Percentiles rank a stretch among this genome's conserved stretches.
phyloP scores from a whole-genome alignment of 2,113 vertebrate species.

The Pachypanchax playfairii region DNA sequence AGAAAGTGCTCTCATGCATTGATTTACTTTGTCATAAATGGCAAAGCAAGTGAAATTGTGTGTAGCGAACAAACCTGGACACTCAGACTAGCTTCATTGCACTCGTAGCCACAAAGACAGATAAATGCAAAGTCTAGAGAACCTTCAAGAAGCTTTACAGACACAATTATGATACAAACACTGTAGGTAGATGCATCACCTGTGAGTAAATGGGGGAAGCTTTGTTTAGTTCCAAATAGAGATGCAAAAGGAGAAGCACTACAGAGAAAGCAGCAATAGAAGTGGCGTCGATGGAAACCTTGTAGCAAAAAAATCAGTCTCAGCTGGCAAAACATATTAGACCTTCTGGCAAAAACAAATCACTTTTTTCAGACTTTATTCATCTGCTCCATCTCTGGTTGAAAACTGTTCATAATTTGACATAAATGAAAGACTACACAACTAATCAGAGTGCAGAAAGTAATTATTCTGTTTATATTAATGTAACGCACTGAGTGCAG shows the following conservation, averaged over 20 bases:
- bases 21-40: conserved; percentile 41
- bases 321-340: conserved; percentile 5
- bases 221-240: conserved; percentile 5
- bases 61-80: conserved; percentile 17
- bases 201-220: background rate
- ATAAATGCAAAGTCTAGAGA: background rate
- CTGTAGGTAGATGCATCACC: background rate
- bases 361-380: conserved; percentile 15
- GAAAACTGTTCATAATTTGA: conserved; percentile 15
- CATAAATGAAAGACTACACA: conserved; percentile 20
- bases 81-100: conserved; percentile 1
- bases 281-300: background rate
- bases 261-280: background rate
- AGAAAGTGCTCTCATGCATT: conserved; percentile 33
- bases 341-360: conserved; percentile 29
- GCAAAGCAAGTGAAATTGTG: conserved; percentile 47
- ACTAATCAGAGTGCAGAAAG: conserved; percentile 29
- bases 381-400: conserved; percentile 19
- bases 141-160: background rate
- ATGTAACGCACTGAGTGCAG: conserved; percentile 1
- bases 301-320: background rate
- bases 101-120: background rate
- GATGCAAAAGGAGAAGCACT: background rate
- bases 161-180: background rate
- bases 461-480: conserved; percentile 34